Conservation (phyloP, 2,888 invertebrate species). For the Drosophila ochracea region DNA sequence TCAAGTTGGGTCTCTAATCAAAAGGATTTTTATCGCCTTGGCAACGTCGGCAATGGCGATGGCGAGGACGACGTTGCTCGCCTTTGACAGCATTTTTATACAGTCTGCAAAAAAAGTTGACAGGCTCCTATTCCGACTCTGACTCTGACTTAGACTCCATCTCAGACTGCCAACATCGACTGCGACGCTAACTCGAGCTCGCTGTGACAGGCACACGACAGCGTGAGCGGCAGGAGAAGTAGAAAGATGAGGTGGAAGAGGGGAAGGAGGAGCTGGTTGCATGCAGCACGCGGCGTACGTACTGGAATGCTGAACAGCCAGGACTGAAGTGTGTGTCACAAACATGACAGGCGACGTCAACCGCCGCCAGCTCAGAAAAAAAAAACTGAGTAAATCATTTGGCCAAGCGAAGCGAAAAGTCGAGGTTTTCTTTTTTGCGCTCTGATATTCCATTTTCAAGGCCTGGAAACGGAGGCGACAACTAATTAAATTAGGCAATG, state of each 20-base stretch:
- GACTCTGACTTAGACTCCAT: slow-evolving; percentile 22
- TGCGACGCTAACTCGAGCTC: slow-evolving; percentile 28
- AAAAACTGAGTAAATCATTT: slow-evolving; percentile 72
- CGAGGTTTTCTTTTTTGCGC: slow-evolving; percentile 20
- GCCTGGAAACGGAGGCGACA: slow-evolving; percentile 49
- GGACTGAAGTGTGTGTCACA: slow-evolving; percentile 78
- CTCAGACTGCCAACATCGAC: slow-evolving; percentile 3
- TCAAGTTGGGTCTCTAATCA: slow-evolving; percentile 78
- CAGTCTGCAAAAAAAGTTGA: slow-evolving; percentile 53
- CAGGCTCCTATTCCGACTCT: slow-evolving; percentile 39
- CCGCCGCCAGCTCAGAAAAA: slow-evolving; percentile 61
- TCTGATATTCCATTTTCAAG: not conserved
- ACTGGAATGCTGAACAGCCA: slow-evolving; percentile 40
- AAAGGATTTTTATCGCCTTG: slow-evolving; percentile 78
- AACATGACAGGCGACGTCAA: slow-evolving; percentile 78
- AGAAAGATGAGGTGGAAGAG: not conserved
- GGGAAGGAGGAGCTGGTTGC: slow-evolving; percentile 40
- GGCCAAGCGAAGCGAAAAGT: slow-evolving; percentile 62
- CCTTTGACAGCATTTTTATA: slow-evolving; percentile 71
- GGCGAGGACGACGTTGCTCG: slow-evolving; percentile 17
- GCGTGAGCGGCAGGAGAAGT: not conserved
- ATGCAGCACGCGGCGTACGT: slow-evolving; percentile 63
- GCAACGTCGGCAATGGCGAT: slow-evolving; percentile 32
- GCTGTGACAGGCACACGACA: slow-evolving; percentile 57
- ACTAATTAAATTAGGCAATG: slow-evolving; percentile 76